These are phyloP conservation scores for Muraenolepis orangiensis DNA, from an alignment of 2,797 vertebrate species.

Conservation along the genomic window DNA sequence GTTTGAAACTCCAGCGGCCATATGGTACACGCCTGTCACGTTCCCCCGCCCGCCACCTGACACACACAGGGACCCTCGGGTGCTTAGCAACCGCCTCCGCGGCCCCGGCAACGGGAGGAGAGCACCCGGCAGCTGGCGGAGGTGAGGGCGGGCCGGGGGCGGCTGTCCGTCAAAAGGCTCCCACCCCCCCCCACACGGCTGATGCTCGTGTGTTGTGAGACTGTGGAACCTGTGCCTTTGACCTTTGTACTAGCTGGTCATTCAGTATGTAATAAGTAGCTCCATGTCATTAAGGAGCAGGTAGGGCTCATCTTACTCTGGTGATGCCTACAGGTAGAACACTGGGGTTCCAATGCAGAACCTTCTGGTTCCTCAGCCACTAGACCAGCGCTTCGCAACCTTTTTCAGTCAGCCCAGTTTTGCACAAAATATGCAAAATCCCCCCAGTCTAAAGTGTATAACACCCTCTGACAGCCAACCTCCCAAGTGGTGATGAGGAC, in stretches of 20 bases:
- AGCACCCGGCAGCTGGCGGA: constrained; percentile 51
- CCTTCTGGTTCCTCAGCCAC: background rate
- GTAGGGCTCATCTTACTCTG: background rate
- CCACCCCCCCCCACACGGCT: no score
- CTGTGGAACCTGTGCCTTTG: no score
- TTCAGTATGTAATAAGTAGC: background rate
- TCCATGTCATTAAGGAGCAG: background rate
- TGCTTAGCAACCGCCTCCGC: constrained; percentile 64
- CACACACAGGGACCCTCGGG: constrained; percentile 42
- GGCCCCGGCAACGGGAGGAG: constrained; percentile 46
- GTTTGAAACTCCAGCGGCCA: constrained; percentile 20
- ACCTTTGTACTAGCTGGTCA: background rate
- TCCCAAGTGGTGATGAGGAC: no score
- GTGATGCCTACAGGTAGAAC: background rate
- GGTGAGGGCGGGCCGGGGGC: constrained; percentile 51
- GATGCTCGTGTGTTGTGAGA: no score
- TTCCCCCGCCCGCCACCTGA: constrained; percentile 44
- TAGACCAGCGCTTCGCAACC: background rate
- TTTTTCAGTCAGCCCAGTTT: no score
- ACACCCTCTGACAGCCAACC: no score
- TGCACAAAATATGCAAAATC: no score
- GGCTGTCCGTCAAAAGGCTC: constrained; percentile 59
- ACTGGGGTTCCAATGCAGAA: background rate
- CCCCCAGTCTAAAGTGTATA: no score
- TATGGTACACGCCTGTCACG: constrained; percentile 44